A percentile compares a stretch with the other conserved stretches of the same genome.
Evolutionary conservation across 1,140 invertebrate genomes (phyloP).

Genomic region (Mylabris phalerata): DNA sequence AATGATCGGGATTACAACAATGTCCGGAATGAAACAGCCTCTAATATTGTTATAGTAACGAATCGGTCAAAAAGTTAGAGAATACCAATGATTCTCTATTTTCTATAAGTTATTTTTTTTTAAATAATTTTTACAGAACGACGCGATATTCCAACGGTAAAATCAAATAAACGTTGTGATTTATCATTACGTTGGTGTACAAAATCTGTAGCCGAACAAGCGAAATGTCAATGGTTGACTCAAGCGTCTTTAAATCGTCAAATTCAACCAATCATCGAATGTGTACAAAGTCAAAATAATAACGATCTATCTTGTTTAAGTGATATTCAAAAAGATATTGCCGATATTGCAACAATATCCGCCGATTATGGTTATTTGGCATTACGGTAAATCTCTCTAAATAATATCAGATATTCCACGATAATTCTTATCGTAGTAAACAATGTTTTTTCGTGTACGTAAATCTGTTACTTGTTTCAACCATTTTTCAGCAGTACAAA

Average conservation of each 20-base stretch:
- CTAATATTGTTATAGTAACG: no score
- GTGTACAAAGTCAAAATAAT: conserved; percentile 17
- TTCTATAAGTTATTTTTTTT: not conserved
- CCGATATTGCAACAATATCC: conserved; percentile 62
- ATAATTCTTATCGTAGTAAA: no score
- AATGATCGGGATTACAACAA: no score
- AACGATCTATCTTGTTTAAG: conserved; percentile 53
- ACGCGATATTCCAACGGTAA: conserved; percentile 10
- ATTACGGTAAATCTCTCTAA: no score
- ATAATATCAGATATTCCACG: no score
- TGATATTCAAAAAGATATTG: conserved; percentile 49
- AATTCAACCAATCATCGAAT: conserved; percentile 49
- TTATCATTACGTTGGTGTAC: conserved; percentile 54
- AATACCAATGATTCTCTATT: no score
- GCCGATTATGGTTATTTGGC: conserved; percentile 57
- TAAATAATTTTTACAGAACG: conserved; percentile 10
- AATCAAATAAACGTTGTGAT: conserved; percentile 41
- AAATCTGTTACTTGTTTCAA: no score
- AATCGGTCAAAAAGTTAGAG: no score
- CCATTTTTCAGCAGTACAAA: no score
- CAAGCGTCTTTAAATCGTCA: conserved; percentile 49
- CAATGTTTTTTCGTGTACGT: no score
- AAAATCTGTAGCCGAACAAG: conserved; percentile 44
- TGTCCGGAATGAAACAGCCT: no score
- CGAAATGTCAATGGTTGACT: conserved; percentile 55